These are phyloP conservation scores for Protonemura montana DNA, from an alignment of 2,888 invertebrate species.

Conservation along the genomic window DNA sequence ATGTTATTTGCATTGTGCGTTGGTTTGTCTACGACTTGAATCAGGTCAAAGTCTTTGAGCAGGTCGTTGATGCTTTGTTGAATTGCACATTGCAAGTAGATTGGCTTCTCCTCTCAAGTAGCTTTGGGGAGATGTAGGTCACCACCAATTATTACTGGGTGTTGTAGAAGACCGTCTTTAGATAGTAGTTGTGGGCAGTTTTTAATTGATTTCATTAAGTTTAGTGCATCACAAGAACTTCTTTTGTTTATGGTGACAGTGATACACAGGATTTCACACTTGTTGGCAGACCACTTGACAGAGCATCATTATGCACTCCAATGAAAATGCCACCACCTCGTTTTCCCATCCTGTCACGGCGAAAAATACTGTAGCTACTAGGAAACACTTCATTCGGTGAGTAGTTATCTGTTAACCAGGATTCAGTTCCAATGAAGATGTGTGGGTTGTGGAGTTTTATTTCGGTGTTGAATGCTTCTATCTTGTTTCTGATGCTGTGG, in stretches of 20 bases:
- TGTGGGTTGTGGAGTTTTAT: background rate
- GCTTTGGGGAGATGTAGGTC: slow-evolving; percentile 1
- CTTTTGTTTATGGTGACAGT: background rate
- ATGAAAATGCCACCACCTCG: slow-evolving; percentile 1
- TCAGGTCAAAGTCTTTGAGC: background rate
- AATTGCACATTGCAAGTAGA: background rate
- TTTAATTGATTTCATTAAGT: background rate
- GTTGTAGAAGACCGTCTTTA: background rate
- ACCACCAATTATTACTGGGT: slow-evolving; percentile 13
- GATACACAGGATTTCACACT: background rate
- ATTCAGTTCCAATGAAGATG: slow-evolving; percentile 13
- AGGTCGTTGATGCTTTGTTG: slow-evolving; percentile 20
- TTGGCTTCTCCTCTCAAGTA: background rate
- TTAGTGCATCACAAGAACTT: background rate
- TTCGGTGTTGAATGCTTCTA: background rate
- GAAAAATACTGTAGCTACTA: background rate
- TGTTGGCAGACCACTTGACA: background rate
- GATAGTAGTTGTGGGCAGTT: background rate
- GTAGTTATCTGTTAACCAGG: background rate
- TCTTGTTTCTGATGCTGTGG: background rate
- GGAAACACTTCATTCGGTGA: background rate
- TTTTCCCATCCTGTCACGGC: slow-evolving; percentile 12
- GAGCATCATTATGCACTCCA: background rate
- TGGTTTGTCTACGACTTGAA: slow-evolving; percentile 24
- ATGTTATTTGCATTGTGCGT: slow-evolving; percentile 3